Evolutionary conservation across 2,113 vertebrate species (phyloP), one percentile per base, ranked within the genome.

Genomic region (Mugil cephalus): DNA sequence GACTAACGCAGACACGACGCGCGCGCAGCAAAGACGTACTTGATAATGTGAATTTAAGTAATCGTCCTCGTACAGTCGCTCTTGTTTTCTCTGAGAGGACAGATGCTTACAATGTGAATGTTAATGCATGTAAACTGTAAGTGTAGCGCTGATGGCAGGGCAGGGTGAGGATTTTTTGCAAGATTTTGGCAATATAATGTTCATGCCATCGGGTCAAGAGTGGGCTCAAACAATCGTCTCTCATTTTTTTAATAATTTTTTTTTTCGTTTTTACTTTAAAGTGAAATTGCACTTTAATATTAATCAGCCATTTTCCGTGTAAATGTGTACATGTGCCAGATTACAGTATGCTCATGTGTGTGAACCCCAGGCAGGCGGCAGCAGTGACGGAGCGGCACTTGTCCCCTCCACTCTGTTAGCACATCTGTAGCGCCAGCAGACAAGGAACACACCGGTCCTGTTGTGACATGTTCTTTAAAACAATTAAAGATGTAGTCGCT

Each of bases 401-500:
- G 76, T 73, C 64, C 79, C 69, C 14, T 58, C 18, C 40, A 48
- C 78, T 87, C 90, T 91, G 92, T 93, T 91, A 87, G 90, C 88
- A 82, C 86, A 87, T 91, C 87, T 87, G 90, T 83, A 71, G 87
- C 60, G 67, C 70, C 77, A 77, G 77, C 78, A 86, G 89, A 91
- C 90, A 88, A 84, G 59, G 72, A 87, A 84, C 84, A 90, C 91
- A 90, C 78, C 81, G 67, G 86, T 91, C 90, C 91, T 93, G 93
- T 92, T 93, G 92, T 94, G 92, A 94, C 93, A 93, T 88, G 92
- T 92, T 92, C 91, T 94, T 92, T 93, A 93, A 94, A 94, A 93
- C 92, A 94, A 95, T 94, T 94, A 93, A 94, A 94, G 93, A 92
- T 92, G 92, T 92, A 92, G 92, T 89, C 84, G 87, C 90, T 93